Evolutionary conservation across 2,113 vertebrate genomes (phyloP).

Genomic region (Lagopus leucura): DNA sequence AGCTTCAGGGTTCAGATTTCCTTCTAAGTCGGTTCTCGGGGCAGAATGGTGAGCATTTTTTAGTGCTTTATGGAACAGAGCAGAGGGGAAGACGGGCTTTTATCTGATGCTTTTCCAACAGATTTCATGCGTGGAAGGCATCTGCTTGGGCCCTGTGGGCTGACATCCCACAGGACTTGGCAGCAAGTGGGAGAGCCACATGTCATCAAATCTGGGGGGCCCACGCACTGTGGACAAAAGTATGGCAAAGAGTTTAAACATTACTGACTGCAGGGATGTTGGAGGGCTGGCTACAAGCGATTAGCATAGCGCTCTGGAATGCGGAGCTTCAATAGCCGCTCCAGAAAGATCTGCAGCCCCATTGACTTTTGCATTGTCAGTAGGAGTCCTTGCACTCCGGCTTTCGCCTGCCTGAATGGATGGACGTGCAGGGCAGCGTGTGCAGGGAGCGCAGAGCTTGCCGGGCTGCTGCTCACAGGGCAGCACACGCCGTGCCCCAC

Average conservation of each 20-base stretch:
- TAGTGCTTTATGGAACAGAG: not conserved
- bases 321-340: conserved; percentile 15
- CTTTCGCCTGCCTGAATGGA: not conserved
- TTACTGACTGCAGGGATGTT: not conserved
- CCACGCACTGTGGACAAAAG: conserved; percentile 7
- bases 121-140: not conserved
- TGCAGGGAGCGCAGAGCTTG: accelerated
- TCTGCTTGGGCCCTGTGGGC: conserved; percentile 28
- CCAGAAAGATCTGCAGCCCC: conserved; percentile 53
- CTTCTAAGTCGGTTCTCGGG: not conserved
- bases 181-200: conserved; percentile 30
- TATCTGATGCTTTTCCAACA: conserved; percentile 13
- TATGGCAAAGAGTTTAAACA: conserved; percentile 41
- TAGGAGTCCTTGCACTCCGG: not conserved
- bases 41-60: not conserved
- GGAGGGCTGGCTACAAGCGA: conserved; percentile 33
- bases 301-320: conserved; percentile 59
- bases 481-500: not conserved
- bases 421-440: accelerated
- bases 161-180: conserved; percentile 39
- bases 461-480: not conserved
- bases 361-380: conserved; percentile 21
- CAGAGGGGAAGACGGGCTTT: not conserved
- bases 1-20: not conserved
- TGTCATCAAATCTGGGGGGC: conserved; percentile 42